Conservation (phyloP, 1,140 invertebrate genomes). For the Drosophila parvula region DNA sequence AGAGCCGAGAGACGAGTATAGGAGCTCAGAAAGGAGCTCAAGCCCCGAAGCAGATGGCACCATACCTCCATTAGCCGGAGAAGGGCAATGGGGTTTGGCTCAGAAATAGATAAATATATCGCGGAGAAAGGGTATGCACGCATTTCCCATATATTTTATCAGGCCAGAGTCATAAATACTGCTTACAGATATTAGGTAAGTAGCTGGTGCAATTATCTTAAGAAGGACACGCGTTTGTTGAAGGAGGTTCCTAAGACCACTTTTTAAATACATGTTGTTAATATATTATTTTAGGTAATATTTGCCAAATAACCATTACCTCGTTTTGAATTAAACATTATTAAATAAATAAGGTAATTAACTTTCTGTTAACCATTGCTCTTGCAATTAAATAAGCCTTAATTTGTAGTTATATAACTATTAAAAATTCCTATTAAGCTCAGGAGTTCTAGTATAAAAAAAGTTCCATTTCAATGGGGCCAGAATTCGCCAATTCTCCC, state of each 20-base stretch:
- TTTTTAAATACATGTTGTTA: not conserved
- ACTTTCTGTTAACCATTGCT: too few relatives aligned
- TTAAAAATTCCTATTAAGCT: not conserved
- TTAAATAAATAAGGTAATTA: too few relatives aligned
- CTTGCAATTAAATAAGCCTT: not conserved
- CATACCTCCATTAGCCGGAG: constrained; percentile 60
- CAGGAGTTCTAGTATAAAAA: not conserved
- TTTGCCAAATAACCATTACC: too few relatives aligned
- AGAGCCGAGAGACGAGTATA: constrained; percentile 10
- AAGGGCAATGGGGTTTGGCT: constrained; percentile 19
- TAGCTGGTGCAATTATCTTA: constrained; percentile 4
- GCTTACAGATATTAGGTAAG: not conserved
- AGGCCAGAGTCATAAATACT: constrained; percentile 17
- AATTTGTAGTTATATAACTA: not conserved
- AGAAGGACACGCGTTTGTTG: not conserved
- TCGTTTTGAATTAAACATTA: too few relatives aligned
- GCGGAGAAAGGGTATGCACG: constrained; percentile 9
- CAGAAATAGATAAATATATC: constrained; percentile 16
- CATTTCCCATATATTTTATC: constrained; percentile 1
- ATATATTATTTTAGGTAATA: not conserved
- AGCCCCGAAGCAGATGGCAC: constrained; percentile 38
- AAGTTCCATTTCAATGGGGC: not conserved
- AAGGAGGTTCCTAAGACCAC: too few relatives aligned
- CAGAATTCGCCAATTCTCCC: not conserved
- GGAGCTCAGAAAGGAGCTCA: constrained; percentile 17